Conservation (phyloP, 2,888 invertebrate genomes). For the Caenorhabditis drosophilae region DNA sequence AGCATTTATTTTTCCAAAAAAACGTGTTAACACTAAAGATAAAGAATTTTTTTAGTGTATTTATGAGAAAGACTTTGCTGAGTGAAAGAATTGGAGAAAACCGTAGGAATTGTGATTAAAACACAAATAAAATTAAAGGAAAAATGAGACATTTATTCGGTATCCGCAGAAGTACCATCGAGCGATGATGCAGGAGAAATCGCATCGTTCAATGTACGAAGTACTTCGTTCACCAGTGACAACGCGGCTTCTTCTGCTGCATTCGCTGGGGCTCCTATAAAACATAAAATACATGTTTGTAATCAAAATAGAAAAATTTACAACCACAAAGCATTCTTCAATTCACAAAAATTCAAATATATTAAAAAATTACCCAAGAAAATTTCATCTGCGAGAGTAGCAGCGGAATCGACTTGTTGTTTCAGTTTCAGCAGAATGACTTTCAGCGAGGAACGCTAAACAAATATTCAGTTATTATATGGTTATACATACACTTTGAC, state of each 20-base stretch:
- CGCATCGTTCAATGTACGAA: conserved; percentile 4
- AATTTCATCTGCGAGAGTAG: conserved; percentile 7
- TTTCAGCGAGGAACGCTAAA: conserved; percentile 9
- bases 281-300: conserved; percentile 3
- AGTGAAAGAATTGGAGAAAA: too few species aligned
- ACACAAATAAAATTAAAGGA: conserved; percentile 5
- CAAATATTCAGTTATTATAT: conserved; percentile 8
- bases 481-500: conserved; percentile 4
- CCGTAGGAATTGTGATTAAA: too few species aligned
- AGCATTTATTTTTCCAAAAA: too few species aligned
- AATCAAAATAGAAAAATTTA: conserved; percentile 6
- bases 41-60: too few species aligned
- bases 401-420: conserved; percentile 4
- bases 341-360: conserved; percentile 6
- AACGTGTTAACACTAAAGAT: too few species aligned
- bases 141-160: conserved; percentile 3
- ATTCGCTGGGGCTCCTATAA: conserved; percentile 6
- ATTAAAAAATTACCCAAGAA: conserved; percentile 6
- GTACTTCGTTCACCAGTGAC: neutral
- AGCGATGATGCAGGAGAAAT: conserved; percentile 3
- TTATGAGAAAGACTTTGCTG: too few species aligned
- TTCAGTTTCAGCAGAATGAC: conserved; percentile 3
- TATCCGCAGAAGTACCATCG: conserved; percentile 1
- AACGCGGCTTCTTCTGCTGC: conserved; percentile 6
- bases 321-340: too few species aligned